These are phyloP conservation scores for Hipposideros armiger DNA, from an alignment of 2,113 vertebrate species.

Conservation along the genomic window DNA sequence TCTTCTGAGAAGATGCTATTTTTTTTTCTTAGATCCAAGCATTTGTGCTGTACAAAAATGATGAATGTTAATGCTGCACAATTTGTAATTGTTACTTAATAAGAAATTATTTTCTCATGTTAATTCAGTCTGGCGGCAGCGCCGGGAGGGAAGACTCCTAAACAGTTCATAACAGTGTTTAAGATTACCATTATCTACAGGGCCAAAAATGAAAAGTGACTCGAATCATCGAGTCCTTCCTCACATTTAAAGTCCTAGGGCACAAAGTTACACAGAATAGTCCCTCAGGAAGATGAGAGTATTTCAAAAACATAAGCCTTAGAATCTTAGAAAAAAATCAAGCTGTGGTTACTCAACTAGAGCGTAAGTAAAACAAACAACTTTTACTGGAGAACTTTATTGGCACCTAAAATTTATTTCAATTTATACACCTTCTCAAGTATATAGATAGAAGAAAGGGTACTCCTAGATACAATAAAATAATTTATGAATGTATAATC, in stretches of 20 bases:
- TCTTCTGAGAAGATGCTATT: neutral
- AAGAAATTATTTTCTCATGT: conserved; percentile 14
- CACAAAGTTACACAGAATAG: neutral
- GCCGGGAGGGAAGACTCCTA: neutral
- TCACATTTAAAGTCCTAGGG: conserved; percentile 20
- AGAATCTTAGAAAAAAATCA: neutral
- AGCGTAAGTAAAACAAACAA: neutral
- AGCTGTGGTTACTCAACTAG: neutral
- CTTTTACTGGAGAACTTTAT: neutral
- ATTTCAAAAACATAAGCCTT: neutral
- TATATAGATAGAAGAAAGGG: neutral
- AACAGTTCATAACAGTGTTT: neutral
- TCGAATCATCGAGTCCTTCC: neutral
- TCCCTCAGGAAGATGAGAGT: neutral
- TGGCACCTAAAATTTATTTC: neutral
- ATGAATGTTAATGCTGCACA: neutral
- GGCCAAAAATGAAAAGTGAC: neutral
- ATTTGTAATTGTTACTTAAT: conserved; percentile 6
- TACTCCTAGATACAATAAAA: neutral
- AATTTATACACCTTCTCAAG: neutral
- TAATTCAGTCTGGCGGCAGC: neutral
- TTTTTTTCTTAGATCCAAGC: neutral
- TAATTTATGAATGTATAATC: neutral
- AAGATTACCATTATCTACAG: neutral
- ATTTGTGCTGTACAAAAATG: conserved; percentile 5